Percentiles rank a stretch among this genome's conserved stretches.
Conservation (phyloP, 2,113 vertebrate species). For the Martes martes region DNA sequence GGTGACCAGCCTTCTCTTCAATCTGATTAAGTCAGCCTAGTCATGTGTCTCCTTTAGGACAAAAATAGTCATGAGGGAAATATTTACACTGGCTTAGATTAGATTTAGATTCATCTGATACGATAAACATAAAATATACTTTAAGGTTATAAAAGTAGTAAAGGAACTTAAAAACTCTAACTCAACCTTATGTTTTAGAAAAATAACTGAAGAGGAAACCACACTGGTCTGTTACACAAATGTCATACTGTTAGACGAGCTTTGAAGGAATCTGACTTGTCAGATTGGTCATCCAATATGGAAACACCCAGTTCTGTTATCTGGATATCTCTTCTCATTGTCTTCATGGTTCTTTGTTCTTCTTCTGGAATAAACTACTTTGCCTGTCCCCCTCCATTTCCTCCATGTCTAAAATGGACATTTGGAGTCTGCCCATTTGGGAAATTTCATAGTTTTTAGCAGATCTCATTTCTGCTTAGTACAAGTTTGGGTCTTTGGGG, state of each 20-base stretch:
- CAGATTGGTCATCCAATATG: not conserved
- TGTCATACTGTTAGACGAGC: not conserved
- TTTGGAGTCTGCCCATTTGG: not conserved
- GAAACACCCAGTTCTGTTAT: not conserved
- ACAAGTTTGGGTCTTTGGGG: not conserved
- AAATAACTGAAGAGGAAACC: not conserved
- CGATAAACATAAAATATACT: not conserved
- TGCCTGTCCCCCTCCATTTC: not conserved
- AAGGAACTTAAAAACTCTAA: not conserved
- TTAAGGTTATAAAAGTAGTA: not conserved
- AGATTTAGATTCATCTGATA: not conserved
- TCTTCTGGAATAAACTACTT: not conserved
- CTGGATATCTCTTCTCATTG: not conserved
- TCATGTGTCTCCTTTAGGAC: not conserved
- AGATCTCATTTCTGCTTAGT: not conserved
- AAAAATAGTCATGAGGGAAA: not conserved
- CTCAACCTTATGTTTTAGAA: not conserved
- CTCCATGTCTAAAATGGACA: not conserved
- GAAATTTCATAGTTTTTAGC: not conserved
- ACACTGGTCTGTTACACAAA: not conserved
- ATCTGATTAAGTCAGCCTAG: not conserved
- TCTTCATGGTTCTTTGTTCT: not conserved
- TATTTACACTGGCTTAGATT: not conserved
- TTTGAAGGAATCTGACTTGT: not conserved
- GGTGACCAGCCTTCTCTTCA: not conserved